phyloP scores from a whole-genome alignment of 2,113 vertebrate species.

The Cromileptes altivelis region DNA sequence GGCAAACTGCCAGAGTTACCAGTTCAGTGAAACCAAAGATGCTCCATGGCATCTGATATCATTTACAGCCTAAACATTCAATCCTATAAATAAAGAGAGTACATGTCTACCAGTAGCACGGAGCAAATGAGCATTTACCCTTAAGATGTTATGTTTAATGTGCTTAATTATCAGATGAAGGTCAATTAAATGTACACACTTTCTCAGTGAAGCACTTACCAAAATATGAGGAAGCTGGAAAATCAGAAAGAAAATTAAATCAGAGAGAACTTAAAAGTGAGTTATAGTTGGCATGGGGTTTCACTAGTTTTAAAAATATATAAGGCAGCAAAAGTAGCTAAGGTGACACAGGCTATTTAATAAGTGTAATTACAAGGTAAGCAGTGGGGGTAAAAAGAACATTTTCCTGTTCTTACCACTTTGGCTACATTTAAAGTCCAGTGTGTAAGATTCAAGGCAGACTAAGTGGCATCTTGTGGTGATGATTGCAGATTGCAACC shows the following conservation, averaged over 20 bases:
- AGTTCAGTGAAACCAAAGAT: background rate
- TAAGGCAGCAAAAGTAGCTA: background rate
- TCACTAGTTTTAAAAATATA: background rate
- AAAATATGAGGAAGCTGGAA: background rate
- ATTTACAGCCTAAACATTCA: slow-evolving; percentile 4
- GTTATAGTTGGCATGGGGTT: too few species aligned
- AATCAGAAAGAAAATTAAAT: too few species aligned
- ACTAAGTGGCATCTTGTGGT: too few species aligned
- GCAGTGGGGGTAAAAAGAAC: too few species aligned
- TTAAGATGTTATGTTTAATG: slow-evolving; percentile 12
- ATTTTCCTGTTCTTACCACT: too few species aligned
- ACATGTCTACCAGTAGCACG: background rate
- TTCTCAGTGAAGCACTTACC: background rate
- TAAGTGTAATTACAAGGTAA: too few species aligned
- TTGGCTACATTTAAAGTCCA: too few species aligned
- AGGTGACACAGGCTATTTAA: too few species aligned
- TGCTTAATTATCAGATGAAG: background rate
- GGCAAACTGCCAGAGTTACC: slow-evolving; percentile 23
- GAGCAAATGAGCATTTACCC: background rate
- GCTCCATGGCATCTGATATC: background rate
- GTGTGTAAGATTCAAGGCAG: too few species aligned
- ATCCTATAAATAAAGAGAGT: background rate
- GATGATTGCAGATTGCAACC: too few species aligned
- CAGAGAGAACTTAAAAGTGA: background rate
- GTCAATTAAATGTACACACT: background rate